These are phyloP conservation scores for Esperia sulphurella DNA, from an alignment of 2,888 invertebrate species.

Conservation along the genomic window DNA sequence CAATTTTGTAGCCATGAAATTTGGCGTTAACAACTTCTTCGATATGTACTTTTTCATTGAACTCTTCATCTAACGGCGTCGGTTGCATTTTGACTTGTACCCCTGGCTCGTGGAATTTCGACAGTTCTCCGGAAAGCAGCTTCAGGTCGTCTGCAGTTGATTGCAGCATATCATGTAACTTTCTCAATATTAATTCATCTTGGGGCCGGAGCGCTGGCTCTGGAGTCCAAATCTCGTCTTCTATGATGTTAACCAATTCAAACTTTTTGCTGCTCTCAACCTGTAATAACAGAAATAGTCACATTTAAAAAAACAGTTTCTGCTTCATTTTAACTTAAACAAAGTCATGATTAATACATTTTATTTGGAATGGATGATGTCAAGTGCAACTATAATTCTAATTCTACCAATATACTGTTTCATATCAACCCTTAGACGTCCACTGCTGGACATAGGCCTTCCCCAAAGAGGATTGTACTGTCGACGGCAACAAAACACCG, in stretches of 20 bases:
- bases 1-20: slow-evolving; percentile 63
- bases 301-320: neutral
- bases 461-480: no score
- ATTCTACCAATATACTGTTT: no score
- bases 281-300: slow-evolving; percentile 33
- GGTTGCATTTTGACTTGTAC: slow-evolving; percentile 51
- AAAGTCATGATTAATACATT: no score
- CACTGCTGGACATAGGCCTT: no score
- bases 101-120: slow-evolving; percentile 53
- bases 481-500: no score
- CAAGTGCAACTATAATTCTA: no score
- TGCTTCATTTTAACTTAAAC: neutral
- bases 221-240: slow-evolving; percentile 63
- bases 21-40: slow-evolving; percentile 73
- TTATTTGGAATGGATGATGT: no score
- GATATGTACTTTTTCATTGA: slow-evolving; percentile 69
- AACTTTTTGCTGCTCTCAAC: slow-evolving; percentile 69
- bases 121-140: slow-evolving; percentile 61
- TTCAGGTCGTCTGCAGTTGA: slow-evolving; percentile 70
- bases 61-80: slow-evolving; percentile 65
- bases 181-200: slow-evolving; percentile 64
- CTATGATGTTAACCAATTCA: slow-evolving; percentile 67
- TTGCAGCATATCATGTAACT: slow-evolving; percentile 70
- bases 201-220: slow-evolving; percentile 65
- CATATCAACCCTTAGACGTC: no score